Base-by-base conservation (phyloP, 2,888 invertebrate genomes). In the Tigriopus californicus region DNA sequence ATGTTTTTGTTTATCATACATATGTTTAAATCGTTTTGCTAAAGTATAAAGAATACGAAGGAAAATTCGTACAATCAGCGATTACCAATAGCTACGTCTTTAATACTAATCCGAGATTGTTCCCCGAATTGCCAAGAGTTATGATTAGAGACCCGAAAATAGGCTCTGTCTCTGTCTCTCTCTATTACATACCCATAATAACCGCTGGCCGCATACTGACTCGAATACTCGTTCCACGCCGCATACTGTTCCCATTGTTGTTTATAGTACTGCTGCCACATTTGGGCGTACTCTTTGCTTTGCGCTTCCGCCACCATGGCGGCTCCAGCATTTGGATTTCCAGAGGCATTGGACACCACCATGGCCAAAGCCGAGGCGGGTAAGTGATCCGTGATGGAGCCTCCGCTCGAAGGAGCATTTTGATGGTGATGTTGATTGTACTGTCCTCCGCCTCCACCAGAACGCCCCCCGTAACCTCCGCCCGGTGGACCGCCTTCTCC, bases 211-310 rank as follows among this genome's bases (percentile, higher is more conserved):
- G 41, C 20, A 46, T 56, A 56, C 44, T 56, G 56, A 22, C 44
- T 44, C 12, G 56, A 56, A 44, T 56, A 56, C 24, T 56, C 46
- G 24, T 33, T 56, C 64, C 63, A 64, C 11, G 64, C 63, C 10
- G 63, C 63, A 61, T 64, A 64, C 54, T 64, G 63, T 48, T 62
- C 60, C 64, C 64, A 64, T 49, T 64, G 62, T 54, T 64, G 64
- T 22, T 64, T 62, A 61, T 64, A 64, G 61, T 63, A 25, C 20
- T 56, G 56, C 18, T 33, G 44, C 12, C 44, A 56, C 22, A 40
- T 33, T 56, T 56, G 41, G n/a, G 33, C 53, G 10, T 56, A 33
- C 13, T 20, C 18, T 22, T 56, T 56, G 6, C 18, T 18, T 3
- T 22, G 5, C 5, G 53, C 53, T n/a, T 24, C 53, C 3, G 53